A percentile compares a stretch with the other conserved stretches of the same genome.
These are phyloP conservation scores for Rhabdomys dilectus DNA, from an alignment of 2,113 vertebrate genomes.

Conservation along the genomic window DNA sequence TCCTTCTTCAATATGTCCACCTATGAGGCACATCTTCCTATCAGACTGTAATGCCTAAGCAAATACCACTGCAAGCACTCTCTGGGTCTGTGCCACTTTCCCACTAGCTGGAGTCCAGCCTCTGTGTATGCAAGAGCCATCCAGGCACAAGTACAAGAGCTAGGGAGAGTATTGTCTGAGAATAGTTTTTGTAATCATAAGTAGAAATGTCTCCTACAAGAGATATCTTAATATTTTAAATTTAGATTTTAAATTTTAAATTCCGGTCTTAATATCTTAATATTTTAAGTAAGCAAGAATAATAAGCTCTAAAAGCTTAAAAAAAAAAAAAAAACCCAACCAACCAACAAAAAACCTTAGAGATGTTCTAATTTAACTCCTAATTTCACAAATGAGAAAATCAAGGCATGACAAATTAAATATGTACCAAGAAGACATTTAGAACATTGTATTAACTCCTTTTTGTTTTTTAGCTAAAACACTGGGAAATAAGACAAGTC, in stretches of 20 bases:
- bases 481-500: conserved; percentile 37
- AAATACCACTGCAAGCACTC: neutral
- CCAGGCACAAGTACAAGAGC: neutral
- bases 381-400: conserved; percentile 53
- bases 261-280: neutral
- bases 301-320: neutral
- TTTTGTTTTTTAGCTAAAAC: neutral
- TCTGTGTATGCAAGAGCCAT: neutral
- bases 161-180: neutral
- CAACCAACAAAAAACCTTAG: neutral
- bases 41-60: neutral
- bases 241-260: too few relatives aligned
- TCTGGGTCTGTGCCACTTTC: neutral
- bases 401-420: neutral
- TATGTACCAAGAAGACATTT: neutral
- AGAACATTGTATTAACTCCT: neutral
- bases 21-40: neutral
- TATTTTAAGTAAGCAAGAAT: conserved; percentile 48
- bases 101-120: neutral
- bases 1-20: neutral
- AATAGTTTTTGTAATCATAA: neutral
- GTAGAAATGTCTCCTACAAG: neutral
- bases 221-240: conserved; percentile 2
- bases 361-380: conserved; percentile 26
- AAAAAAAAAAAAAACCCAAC: neutral